A percentile compares a stretch with the other conserved stretches of the same genome.
Conservation (phyloP, 92 coral and sea anemone genomes). For the Palythoa caribaeorum region DNA sequence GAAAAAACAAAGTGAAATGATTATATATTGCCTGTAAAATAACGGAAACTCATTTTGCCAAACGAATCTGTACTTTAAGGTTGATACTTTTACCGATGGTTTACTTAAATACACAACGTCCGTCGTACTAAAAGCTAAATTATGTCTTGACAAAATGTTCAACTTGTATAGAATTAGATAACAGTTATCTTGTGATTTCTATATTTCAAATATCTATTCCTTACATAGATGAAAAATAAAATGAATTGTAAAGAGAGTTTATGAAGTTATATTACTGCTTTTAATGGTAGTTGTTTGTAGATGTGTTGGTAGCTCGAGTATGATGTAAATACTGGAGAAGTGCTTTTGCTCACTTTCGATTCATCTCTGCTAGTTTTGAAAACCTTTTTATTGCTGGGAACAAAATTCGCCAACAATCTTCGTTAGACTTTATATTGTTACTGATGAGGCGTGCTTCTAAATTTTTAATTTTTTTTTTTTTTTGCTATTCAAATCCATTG, state of each 20-base stretch:
- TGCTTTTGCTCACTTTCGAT: neutral
- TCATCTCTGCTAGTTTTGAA: neutral
- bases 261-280: neutral
- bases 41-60: neutral
- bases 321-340: neutral
- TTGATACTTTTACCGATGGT: neutral
- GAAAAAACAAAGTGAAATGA: neutral
- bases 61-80: neutral
- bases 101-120: neutral
- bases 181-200: slow-evolving; percentile 21
- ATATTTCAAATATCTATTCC: slow-evolving; percentile 23
- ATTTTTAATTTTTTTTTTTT: neutral
- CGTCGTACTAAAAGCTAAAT: neutral
- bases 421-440: neutral
- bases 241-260: neutral
- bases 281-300: neutral
- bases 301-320: neutral
- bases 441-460: neutral
- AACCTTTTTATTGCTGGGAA: neutral
- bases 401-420: neutral
- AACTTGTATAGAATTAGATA: neutral
- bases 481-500: neutral
- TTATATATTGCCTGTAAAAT: slow-evolving; percentile 31
- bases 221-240: slow-evolving; percentile 31
- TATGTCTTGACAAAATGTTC: slow-evolving; percentile 2